phyloP scores from a whole-genome alignment of 2,797 vertebrate genomes.

The Poecilia gillii region DNA sequence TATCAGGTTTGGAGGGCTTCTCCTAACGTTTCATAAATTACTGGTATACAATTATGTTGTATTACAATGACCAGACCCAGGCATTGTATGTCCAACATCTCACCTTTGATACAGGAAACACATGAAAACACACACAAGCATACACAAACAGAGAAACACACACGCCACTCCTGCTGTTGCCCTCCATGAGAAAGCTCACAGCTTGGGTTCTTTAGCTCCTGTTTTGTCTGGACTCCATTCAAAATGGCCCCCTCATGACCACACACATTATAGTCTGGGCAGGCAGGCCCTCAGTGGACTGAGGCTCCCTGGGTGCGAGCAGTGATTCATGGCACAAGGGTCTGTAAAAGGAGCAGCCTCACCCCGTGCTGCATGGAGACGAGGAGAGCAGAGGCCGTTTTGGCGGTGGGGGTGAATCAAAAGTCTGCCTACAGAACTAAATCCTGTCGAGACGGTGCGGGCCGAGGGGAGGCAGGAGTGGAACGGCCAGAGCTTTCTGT shows the following conservation, averaged over 20 bases:
- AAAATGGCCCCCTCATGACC: slow-evolving; percentile 74
- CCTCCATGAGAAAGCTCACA: slow-evolving; percentile 70
- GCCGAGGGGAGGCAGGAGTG: slow-evolving; percentile 31
- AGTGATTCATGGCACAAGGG: slow-evolving; percentile 77
- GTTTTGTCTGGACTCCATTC: slow-evolving; percentile 77
- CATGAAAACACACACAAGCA: slow-evolving; percentile 27
- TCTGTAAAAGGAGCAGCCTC: slow-evolving; percentile 77
- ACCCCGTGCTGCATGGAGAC: slow-evolving; percentile 54
- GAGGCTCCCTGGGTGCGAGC: slow-evolving; percentile 70
- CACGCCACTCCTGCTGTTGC: slow-evolving; percentile 47
- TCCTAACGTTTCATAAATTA: slow-evolving; percentile 70
- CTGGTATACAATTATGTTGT: slow-evolving; percentile 61
- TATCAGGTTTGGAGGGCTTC: slow-evolving; percentile 54
- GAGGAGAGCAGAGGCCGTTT: slow-evolving; percentile 66
- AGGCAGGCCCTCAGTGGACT: slow-evolving; percentile 68
- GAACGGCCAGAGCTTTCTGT: slow-evolving; percentile 34
- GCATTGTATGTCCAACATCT: slow-evolving; percentile 61
- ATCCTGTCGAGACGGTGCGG: slow-evolving; percentile 54
- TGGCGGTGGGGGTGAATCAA: slow-evolving; percentile 63
- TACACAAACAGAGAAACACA: slow-evolving; percentile 21
- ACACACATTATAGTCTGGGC: slow-evolving; percentile 66
- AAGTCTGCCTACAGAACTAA: slow-evolving; percentile 59
- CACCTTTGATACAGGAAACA: slow-evolving; percentile 47
- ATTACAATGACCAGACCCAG: slow-evolving; percentile 59
- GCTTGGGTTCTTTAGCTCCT: slow-evolving; percentile 72